Evolutionary conservation across 2,113 vertebrate species (phyloP), one percentile per base, ranked within the genome.

Genomic region (Dasypus novemcinctus): DNA sequence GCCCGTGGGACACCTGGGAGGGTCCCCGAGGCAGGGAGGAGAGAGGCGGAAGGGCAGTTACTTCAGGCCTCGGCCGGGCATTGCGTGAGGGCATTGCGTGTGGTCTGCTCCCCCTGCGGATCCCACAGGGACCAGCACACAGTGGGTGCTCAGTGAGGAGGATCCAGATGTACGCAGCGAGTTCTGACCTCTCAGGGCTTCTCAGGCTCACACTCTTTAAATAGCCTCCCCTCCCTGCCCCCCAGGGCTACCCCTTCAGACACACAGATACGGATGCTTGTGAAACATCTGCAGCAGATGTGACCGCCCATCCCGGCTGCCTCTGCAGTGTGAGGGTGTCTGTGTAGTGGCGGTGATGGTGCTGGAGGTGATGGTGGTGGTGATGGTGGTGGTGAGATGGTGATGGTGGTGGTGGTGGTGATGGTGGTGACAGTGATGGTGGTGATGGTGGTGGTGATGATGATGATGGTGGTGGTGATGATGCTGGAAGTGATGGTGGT

Each of bases 141-240:
- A 46, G 27, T 13, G 9, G 38, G 64, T 25, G 38, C 31, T 75
- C 52, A 21, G 23, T 2, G 18, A 4, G n/a, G 13, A 46, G n/a
- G 41, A 11, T 18, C 36, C 66, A 18, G 2, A 33, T 76, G 38
- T 33, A 46, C 71, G 64, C 36, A n/a, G 17, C 49, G 57, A 69
- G 20, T 7, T 43, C 66, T 80, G 25, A 23, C 49, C 46, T 92
- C 59, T 76, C 21, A 31, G n/a, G 38, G 61, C 52, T 87, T 41
- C 71, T 83, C 18, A 33, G 83, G 61, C 83, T 81, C 43, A 79
- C n/a, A 71, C 57, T 78, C 84, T 90, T 74, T 93, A 93, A 93
- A 96, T 87, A 96, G 90, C 38, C 68, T 88, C 36, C 12, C 33
- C 38, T 75, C 71, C 41, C 38, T 46, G 6, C 9, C n/a, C 41